Conservation (phyloP, 2,888 invertebrate species). For the Heliconius charithonia region DNA sequence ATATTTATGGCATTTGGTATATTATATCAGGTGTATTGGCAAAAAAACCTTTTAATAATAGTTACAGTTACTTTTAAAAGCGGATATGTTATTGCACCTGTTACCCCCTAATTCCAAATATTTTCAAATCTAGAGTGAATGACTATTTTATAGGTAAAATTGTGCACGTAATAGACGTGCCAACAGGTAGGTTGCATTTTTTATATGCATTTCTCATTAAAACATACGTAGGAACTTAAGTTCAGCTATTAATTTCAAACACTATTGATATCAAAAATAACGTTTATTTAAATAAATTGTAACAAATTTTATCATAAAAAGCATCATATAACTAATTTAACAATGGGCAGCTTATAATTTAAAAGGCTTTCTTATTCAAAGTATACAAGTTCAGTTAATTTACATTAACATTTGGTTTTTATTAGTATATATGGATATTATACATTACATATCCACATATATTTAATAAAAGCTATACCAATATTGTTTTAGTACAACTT, state of each 20-base stretch:
- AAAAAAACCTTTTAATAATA: no score
- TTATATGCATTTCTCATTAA: no score
- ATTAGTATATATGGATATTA: constrained; percentile 2
- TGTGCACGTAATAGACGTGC: no score
- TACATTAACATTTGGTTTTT: constrained; percentile 17
- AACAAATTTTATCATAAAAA: constrained; percentile 41
- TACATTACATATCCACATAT: background rate
- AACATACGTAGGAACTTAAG: background rate
- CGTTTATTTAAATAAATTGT: constrained; percentile 39
- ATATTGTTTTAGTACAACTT: constrained; percentile 1
- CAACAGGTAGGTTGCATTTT: background rate
- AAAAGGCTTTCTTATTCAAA: constrained; percentile 9
- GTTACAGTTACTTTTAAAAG: no score
- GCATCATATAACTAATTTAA: constrained; percentile 31
- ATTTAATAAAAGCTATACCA: background rate
- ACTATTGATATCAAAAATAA: constrained; percentile 30
- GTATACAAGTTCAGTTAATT: constrained; percentile 17
- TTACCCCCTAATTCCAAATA: no score
- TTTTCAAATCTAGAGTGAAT: background rate
- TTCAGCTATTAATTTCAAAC: background rate
- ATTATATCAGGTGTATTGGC: no score
- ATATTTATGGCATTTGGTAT: no score
- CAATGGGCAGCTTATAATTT: constrained; percentile 34
- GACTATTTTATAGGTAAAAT: background rate
- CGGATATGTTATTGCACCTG: no score